These are phyloP conservation scores for Diacarnus erythraeanus DNA, from an alignment of 37 sponge, comb jelly and placozoan genomes.

Conservation along the genomic window DNA sequence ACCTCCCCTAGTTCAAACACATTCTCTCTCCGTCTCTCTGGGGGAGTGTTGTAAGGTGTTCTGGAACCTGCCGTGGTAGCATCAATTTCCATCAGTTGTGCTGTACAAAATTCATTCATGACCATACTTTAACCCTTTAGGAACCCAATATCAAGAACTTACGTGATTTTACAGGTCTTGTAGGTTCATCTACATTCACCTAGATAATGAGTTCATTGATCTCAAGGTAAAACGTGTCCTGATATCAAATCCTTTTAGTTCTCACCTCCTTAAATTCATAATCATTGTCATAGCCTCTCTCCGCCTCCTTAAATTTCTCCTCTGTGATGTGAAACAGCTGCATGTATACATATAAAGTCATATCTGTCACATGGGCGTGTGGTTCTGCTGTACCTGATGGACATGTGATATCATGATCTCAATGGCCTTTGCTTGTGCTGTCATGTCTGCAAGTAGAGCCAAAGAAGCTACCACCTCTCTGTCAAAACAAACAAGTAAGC, in stretches of 20 bases:
- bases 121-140: too few species aligned
- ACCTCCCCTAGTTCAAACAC: conserved; percentile 27
- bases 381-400: conserved; percentile 18
- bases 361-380: background rate
- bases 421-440: conserved; percentile 63
- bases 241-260: background rate
- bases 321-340: conserved; percentile 22
- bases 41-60: conserved; percentile 38
- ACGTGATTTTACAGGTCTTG: conserved; percentile 3
- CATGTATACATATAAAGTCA: background rate
- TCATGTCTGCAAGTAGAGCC: conserved; percentile 70
- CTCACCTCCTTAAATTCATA: conserved; percentile 12
- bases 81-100: conserved; percentile 6
- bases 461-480: conserved; percentile 48
- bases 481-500: background rate
- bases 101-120: too few species aligned
- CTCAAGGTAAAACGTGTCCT: background rate
- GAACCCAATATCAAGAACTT: too few species aligned
- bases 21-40: conserved; percentile 31
- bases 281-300: conserved; percentile 15
- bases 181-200: conserved; percentile 9
- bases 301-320: conserved; percentile 14
- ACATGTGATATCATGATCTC: conserved; percentile 71
- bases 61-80: conserved; percentile 14
- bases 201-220: background rate